Evolutionary conservation across 2,888 invertebrate genomes (phyloP).

Genomic region (Acleris literana): DNA sequence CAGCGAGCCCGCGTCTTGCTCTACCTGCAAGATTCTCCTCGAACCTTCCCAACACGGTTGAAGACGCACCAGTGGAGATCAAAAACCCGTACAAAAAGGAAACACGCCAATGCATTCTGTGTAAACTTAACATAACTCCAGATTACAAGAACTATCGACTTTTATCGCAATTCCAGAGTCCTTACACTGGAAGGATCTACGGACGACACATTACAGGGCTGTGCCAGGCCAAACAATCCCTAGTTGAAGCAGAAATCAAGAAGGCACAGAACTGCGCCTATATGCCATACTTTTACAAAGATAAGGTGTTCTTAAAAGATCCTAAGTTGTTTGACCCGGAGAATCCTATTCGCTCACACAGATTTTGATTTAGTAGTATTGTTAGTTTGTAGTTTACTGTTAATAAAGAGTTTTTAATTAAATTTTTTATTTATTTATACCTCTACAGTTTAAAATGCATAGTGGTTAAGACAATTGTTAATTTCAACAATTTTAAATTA

Average conservation of each 20-base stretch:
- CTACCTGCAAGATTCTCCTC: constrained; percentile 48
- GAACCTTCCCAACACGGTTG: constrained; percentile 45
- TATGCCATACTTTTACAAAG: constrained; percentile 93
- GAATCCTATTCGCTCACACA: constrained; percentile 90
- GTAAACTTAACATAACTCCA: constrained; percentile 90
- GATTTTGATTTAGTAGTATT: constrained; percentile 81
- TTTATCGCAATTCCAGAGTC: constrained; percentile 97
- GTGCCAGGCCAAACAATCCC: constrained; percentile 90
- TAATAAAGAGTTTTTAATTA: constrained; percentile 34
- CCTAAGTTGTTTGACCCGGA: constrained; percentile 96
- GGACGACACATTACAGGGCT: constrained; percentile 97
- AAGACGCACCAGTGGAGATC: constrained; percentile 83
- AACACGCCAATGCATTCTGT: constrained; percentile 89
- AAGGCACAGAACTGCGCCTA: constrained; percentile 91
- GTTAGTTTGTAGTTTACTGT: constrained; percentile 27
- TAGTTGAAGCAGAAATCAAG: constrained; percentile 88
- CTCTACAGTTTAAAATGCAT: background rate
- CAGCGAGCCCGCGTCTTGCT: constrained; percentile 28
- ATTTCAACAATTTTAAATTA: too few species aligned
- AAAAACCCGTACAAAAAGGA: constrained; percentile 92
- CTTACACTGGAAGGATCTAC: constrained; percentile 96
- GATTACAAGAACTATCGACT: constrained; percentile 96
- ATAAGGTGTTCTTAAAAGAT: constrained; percentile 91
- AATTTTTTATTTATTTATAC: background rate
- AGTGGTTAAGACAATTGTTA: too few species aligned